A percentile compares a stretch with the other conserved stretches of the same genome.
phyloP scores from a whole-genome alignment of 2,113 vertebrate genomes.

The Tragelaphus imberbis region DNA sequence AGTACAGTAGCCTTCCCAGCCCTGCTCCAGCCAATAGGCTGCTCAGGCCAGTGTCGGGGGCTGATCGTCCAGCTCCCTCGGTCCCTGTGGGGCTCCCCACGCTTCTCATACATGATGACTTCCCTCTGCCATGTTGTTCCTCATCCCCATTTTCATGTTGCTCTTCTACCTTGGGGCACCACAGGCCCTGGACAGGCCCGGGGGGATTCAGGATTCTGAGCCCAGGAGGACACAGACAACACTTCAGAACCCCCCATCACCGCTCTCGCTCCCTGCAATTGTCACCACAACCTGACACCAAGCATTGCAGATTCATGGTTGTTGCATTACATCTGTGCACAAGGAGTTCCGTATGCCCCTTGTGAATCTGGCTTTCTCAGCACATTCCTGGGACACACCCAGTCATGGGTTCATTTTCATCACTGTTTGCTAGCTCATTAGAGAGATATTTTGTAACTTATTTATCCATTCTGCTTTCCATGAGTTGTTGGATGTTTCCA shows the following conservation, averaged over 20 bases:
- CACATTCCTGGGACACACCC: accelerated
- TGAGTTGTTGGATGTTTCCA: background rate
- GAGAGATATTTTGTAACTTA: background rate
- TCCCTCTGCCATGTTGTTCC: background rate
- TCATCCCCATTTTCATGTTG: background rate
- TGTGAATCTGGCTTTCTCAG: background rate
- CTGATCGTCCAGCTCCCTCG: accelerated
- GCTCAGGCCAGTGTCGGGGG: background rate
- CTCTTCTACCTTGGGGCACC: background rate
- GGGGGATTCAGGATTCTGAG: background rate
- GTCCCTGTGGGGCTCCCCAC: background rate
- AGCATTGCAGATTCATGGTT: background rate
- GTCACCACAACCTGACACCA: background rate
- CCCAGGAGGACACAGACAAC: background rate
- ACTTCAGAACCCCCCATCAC: background rate
- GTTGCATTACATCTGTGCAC: background rate
- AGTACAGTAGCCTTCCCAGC: too few species aligned
- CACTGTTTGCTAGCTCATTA: background rate
- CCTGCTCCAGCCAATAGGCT: background rate
- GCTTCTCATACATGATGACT: background rate
- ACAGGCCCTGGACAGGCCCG: too few species aligned
- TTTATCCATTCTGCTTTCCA: background rate
- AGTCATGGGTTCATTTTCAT: background rate
- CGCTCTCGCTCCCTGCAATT: accelerated
- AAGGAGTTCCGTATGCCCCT: background rate